Conservation (phyloP, 2,888 invertebrate species). For the Pseudococcus longispinus region DNA sequence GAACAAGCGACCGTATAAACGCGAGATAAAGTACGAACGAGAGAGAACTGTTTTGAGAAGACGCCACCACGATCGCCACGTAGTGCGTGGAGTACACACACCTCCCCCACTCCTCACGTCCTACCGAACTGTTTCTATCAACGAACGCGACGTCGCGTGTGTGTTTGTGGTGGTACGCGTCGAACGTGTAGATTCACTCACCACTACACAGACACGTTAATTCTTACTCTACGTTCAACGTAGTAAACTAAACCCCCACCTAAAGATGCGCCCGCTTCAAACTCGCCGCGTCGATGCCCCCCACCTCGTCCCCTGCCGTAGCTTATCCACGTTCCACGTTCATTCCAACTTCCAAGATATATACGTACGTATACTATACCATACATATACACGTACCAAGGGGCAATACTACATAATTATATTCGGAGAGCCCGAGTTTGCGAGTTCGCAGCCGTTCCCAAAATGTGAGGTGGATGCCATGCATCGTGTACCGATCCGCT, state of each 20-base stretch:
- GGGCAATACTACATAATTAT: slow-evolving; percentile 43
- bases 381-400: background rate
- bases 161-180: background rate
- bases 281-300: background rate
- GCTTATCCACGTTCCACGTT: background rate
- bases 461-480: background rate
- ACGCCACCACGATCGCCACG: slow-evolving; percentile 54
- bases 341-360: slow-evolving; percentile 26
- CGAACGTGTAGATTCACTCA: background rate
- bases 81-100: slow-evolving; percentile 35
- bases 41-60: slow-evolving; percentile 43
- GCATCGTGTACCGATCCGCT: too few relatives aligned
- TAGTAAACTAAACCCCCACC: background rate
- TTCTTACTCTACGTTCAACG: slow-evolving; percentile 22
- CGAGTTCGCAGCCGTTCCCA: background rate
- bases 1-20: slow-evolving; percentile 42
- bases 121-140: slow-evolving; percentile 9
- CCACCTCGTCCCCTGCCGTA: background rate
- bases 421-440: slow-evolving; percentile 37
- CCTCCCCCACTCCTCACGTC: background rate
- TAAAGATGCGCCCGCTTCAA: background rate
- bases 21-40: slow-evolving; percentile 37
- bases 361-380: background rate
- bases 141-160: background rate
- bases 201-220: background rate